Conservation (phyloP, 2,888 invertebrate genomes). For the Drosophila subsilvestris region DNA sequence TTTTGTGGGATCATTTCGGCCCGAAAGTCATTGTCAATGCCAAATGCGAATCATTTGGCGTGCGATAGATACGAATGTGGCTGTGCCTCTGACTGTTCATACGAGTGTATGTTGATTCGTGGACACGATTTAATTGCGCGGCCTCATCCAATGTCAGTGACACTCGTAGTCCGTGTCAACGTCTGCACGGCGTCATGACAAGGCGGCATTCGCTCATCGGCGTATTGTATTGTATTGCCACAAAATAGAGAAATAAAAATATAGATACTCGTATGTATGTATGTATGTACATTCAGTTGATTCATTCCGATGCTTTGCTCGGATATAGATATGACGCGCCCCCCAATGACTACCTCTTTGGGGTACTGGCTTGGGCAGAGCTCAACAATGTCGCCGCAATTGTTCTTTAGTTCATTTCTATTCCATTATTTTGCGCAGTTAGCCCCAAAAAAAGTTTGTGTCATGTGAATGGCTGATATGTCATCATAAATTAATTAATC, state of each 20-base stretch:
- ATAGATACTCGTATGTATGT: background rate
- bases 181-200: slow-evolving; percentile 63
- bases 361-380: slow-evolving; percentile 20
- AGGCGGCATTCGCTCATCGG: slow-evolving; percentile 46
- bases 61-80: slow-evolving; percentile 45
- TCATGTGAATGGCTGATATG: slow-evolving; percentile 49
- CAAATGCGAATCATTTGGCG: slow-evolving; percentile 72
- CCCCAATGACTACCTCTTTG: slow-evolving; percentile 18
- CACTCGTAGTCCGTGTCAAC: slow-evolving; percentile 57
- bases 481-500: slow-evolving; percentile 70
- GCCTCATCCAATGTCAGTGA: slow-evolving; percentile 76
- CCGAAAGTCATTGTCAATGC: slow-evolving; percentile 77
- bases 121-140: slow-evolving; percentile 44
- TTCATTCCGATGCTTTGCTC: slow-evolving; percentile 34
- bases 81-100: slow-evolving; percentile 15
- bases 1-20: slow-evolving; percentile 36
- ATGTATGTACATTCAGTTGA: slow-evolving; percentile 11
- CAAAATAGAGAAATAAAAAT: background rate
- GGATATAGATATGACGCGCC: slow-evolving; percentile 39
- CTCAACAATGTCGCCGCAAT: slow-evolving; percentile 41
- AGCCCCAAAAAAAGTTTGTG: slow-evolving; percentile 33
- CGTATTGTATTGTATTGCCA: slow-evolving; percentile 19
- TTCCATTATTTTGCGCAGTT: slow-evolving; percentile 50
- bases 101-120: slow-evolving; percentile 19
- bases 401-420: slow-evolving; percentile 6